Evolutionary conservation across 2,888 invertebrate species (phyloP).

Genomic region (Pyralis farinalis): DNA sequence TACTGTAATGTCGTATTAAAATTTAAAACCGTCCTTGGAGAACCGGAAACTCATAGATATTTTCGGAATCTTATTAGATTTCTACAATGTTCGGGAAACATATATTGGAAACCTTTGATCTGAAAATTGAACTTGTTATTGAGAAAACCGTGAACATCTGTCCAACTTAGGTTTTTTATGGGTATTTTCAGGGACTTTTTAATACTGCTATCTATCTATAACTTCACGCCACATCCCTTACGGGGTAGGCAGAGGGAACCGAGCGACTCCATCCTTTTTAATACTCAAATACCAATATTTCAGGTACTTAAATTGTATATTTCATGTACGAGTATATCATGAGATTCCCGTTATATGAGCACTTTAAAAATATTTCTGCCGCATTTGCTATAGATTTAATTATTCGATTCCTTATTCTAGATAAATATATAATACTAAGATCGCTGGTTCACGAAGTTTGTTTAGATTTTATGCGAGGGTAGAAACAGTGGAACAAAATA

Average conservation of each 20-base stretch:
- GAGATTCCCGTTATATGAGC: too few relatives aligned
- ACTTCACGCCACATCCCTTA: too few relatives aligned
- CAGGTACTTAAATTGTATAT: too few relatives aligned
- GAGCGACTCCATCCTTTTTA: too few relatives aligned
- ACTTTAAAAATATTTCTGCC: too few relatives aligned
- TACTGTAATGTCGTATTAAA: background rate
- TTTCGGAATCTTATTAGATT: constrained; percentile 19
- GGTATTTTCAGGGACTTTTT: too few relatives aligned
- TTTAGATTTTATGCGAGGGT: constrained; percentile 41
- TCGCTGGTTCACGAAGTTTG: constrained; percentile 31
- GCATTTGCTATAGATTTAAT: too few relatives aligned
- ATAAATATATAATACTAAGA: constrained; percentile 7
- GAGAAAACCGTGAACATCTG: constrained; percentile 25
- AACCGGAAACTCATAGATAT: background rate
- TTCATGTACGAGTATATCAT: too few relatives aligned
- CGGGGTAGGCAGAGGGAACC: too few relatives aligned
- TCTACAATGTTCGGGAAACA: constrained; percentile 32
- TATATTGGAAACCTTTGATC: constrained; percentile 31
- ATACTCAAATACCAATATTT: too few relatives aligned
- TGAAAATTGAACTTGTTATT: constrained; percentile 41
- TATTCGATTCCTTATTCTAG: too few relatives aligned
- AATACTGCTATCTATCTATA: too few relatives aligned
- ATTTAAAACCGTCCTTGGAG: background rate
- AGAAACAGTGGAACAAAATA: constrained; percentile 52
- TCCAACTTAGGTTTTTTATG: constrained; percentile 11